A percentile compares a stretch with the other conserved stretches of the same genome.
Conservation (phyloP, 1,140 invertebrate species). For the Pseudoatta argentina region DNA sequence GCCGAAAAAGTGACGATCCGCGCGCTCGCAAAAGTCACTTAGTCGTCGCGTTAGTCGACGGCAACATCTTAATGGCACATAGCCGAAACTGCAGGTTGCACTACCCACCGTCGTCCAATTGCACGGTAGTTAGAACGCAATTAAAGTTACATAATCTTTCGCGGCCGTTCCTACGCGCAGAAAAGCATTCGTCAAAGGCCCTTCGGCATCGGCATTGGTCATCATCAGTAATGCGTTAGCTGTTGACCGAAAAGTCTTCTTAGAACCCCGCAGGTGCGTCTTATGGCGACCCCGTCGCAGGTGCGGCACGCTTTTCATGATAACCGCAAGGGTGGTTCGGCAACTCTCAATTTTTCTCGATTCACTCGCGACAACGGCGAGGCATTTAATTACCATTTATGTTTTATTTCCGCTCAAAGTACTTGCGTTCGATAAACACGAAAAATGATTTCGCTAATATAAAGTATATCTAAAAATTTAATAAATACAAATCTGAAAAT, state of each 20-base stretch:
- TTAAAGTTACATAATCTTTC: constrained; percentile 73
- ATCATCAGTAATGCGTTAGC: constrained; percentile 72
- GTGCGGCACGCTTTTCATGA: constrained; percentile 46
- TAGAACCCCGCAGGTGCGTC: constrained; percentile 66
- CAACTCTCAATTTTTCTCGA: constrained; percentile 28
- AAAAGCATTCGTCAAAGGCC: constrained; percentile 9
- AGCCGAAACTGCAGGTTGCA: constrained; percentile 53
- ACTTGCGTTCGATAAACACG: neutral
- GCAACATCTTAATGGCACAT: constrained; percentile 69
- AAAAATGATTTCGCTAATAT: too few relatives aligned
- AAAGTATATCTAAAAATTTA: too few relatives aligned
- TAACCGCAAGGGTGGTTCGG: constrained; percentile 1
- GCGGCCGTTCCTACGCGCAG: constrained; percentile 44
- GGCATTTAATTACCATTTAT: constrained; percentile 10
- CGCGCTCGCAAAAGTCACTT: constrained; percentile 45
- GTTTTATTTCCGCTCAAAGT: neutral
- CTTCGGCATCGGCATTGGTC: constrained; percentile 31
- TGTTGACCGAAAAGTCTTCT: constrained; percentile 67
- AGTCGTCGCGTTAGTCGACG: constrained; percentile 49
- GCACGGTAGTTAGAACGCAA: constrained; percentile 76
- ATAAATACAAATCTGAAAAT: too few relatives aligned
- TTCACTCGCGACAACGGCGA: neutral
- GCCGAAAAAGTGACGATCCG: neutral
- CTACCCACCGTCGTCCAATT: constrained; percentile 53
- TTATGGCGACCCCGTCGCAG: constrained; percentile 24